phyloP scores from a whole-genome alignment of 2,888 invertebrate species.

The Galerucella pusilla region DNA sequence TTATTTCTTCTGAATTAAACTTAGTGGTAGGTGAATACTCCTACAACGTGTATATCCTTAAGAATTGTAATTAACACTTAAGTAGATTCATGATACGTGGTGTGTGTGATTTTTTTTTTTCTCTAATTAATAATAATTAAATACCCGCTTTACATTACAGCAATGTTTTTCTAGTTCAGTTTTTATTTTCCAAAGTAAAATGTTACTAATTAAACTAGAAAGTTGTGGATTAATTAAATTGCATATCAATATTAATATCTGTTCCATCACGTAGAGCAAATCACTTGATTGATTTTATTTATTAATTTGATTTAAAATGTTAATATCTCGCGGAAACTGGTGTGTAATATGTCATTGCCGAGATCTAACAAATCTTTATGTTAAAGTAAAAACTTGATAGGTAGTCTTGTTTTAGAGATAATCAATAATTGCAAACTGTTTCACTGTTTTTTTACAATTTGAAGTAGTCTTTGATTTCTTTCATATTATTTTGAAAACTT shows the following conservation, averaged over 20 bases:
- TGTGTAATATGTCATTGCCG: neutral
- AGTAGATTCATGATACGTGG: conserved; percentile 1
- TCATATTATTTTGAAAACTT: no score
- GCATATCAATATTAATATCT: neutral
- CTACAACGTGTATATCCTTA: neutral
- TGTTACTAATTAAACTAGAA: conserved; percentile 4
- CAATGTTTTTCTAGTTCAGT: neutral
- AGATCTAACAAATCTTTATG: neutral
- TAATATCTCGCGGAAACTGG: neutral
- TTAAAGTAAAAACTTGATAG: neutral
- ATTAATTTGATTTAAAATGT: neutral
- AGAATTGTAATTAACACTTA: conserved; percentile 1
- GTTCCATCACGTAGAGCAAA: conserved; percentile 1
- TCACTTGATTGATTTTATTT: neutral
- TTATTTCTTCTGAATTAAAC: neutral
- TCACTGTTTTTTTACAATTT: no score
- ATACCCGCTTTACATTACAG: neutral
- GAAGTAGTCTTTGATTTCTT: no score
- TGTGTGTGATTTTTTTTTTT: neutral
- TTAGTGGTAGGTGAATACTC: neutral
- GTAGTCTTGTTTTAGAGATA: neutral
- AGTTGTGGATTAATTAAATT: neutral
- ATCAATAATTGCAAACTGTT: no score
- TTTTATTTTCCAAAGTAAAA: neutral
- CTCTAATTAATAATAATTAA: neutral